Percentiles rank a stretch among this genome's conserved stretches.
These are phyloP conservation scores for Acanthaster planci DNA, from an alignment of 35 echinoderm and acorn worm species.

Conservation along the genomic window DNA sequence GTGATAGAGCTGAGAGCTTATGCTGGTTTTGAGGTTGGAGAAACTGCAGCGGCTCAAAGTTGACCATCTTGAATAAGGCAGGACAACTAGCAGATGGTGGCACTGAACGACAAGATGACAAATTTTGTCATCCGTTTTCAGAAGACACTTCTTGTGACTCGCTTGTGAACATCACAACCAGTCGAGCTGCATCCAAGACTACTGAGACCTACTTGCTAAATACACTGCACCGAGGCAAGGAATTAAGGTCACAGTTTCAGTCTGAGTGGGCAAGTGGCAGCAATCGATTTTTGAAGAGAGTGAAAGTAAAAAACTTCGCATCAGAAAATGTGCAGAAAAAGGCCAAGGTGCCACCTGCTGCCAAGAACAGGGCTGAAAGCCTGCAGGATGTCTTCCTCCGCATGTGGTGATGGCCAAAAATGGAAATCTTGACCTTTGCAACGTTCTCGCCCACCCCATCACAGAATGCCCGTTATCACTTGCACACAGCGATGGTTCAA, in stretches of 20 bases:
- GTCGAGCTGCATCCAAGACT: conserved; percentile 49
- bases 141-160: conserved; percentile 37
- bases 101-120: conserved; percentile 48
- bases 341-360: background rate
- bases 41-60: conserved; percentile 52
- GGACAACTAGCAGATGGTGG: conserved; percentile 61
- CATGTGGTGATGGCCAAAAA: too few relatives aligned
- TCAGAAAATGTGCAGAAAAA: conserved; percentile 47
- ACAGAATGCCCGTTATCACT: too few relatives aligned
- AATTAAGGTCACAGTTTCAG: conserved; percentile 47
- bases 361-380: conserved; percentile 40
- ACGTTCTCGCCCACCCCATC: too few relatives aligned
- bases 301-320: conserved; percentile 72
- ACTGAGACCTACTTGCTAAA: conserved; percentile 38
- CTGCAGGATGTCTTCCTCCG: conserved; percentile 65
- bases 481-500: too few relatives aligned
- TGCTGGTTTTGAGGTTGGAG: conserved; percentile 50
- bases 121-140: conserved; percentile 59
- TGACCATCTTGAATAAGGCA: conserved; percentile 43
- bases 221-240: conserved; percentile 46
- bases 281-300: conserved; percentile 52
- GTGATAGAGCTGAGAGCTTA: conserved; percentile 63
- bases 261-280: conserved; percentile 43
- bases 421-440: too few relatives aligned
- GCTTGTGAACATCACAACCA: conserved; percentile 48